Evolutionary conservation across 2,888 invertebrate species (phyloP), one percentile per base, ranked within the genome.

Genomic region (Campoplex capitator): DNA sequence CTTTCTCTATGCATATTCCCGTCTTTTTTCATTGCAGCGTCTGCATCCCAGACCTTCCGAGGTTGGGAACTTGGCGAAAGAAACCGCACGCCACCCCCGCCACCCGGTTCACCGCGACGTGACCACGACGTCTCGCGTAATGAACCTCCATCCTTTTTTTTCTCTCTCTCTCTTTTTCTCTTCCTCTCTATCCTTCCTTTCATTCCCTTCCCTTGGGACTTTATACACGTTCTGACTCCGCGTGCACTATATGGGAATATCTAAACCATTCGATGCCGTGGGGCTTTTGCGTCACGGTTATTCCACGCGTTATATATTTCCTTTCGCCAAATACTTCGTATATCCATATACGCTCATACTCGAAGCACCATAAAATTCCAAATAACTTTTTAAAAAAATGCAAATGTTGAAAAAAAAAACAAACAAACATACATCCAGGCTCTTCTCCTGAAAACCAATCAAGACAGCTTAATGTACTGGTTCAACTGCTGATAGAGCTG

Each of bases 121-220:
- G 91, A 91, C 91, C 90, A 90, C 90, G 90, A 90, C 90, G 90
- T 91, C 89, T 90, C 91, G 90, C 90, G 91, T 92, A 92, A 92
- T 92, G 91, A 92, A 91, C 91, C 92, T 90, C 88, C 84, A 85
- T 84, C 75, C 71, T 73, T 74, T 85, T 83, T 86, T 86, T 84
- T 86, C 76, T 86, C 79, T 86, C 73, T 65, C 78, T 83, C 42
- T 77, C 71, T 82, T 73, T 86, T 76, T 86, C 82, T 86, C 70
- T 67, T 78, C 83, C 42, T 77, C 71, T 79, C 13, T 84, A 77
- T 73, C 83, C 82, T 83, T 85, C 77, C 78, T 86, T 82, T 83
- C 80, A 80, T 78, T 76, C 80, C 23, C 23, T 81, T 71, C 70
- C 67, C 78, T 38, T 65, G 65, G 74, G 68, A 71, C 67, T 54